Conservation (phyloP, 2,797 vertebrate species). For the Monodelphis domestica region DNA sequence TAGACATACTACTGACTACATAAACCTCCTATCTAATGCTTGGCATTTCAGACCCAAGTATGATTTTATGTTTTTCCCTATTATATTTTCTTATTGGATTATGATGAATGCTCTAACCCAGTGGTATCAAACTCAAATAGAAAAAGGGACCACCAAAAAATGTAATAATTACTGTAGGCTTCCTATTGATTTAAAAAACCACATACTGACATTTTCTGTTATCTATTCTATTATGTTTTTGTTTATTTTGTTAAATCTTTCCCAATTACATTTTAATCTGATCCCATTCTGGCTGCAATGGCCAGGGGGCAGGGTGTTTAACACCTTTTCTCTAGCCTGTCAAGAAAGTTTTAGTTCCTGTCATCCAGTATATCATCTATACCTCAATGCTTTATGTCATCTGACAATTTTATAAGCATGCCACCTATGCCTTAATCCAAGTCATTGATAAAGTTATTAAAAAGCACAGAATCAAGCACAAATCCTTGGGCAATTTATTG, state of each 20-base stretch:
- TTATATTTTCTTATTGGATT: background rate
- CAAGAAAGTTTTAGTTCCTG: background rate
- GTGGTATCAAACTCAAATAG: no score
- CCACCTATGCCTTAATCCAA: background rate
- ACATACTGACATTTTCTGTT: background rate
- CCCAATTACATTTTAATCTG: background rate
- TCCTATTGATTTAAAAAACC: background rate
- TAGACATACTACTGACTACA: background rate
- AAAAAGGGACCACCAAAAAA: background rate
- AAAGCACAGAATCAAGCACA: background rate
- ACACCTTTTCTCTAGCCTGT: background rate
- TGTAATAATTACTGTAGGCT: background rate
- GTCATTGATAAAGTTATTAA: background rate
- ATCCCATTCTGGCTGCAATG: background rate
- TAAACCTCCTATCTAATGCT: background rate
- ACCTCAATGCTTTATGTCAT: background rate
- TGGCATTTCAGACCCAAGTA: background rate
- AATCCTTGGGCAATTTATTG: background rate
- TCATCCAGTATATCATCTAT: background rate
- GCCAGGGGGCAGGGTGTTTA: background rate
- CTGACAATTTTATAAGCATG: background rate
- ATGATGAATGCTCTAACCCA: background rate
- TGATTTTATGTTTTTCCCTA: background rate
- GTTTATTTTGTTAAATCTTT: background rate
- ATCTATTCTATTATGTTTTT: background rate